A percentile compares a stretch with the other conserved stretches of the same genome.
Evolutionary conservation across 2,797 vertebrate genomes (phyloP).

Genomic region (Rhinichthys osculus): DNA sequence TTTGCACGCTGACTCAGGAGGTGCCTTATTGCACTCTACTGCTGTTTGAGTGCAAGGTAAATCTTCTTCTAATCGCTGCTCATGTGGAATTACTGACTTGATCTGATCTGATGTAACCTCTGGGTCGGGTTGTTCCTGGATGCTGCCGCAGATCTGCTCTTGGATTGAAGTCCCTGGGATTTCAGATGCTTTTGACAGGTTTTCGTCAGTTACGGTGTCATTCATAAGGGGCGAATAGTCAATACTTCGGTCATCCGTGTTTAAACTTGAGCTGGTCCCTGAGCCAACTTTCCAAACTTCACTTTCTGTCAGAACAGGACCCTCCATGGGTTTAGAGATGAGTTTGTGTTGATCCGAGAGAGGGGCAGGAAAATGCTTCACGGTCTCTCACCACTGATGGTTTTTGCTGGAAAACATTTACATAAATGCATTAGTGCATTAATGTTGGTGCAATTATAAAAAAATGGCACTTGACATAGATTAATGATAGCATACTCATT

Average conservation of each 20-base stretch:
- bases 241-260: slow-evolving; percentile 4
- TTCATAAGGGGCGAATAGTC: slow-evolving; percentile 24
- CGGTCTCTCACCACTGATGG: neutral
- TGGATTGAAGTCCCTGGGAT: neutral
- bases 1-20: neutral
- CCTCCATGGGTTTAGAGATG: slow-evolving; percentile 48
- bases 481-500: neutral
- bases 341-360: slow-evolving; percentile 54
- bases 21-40: slow-evolving; percentile 18
- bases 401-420: slow-evolving; percentile 43
- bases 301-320: slow-evolving; percentile 66
- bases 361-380: neutral
- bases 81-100: slow-evolving; percentile 27
- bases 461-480: neutral
- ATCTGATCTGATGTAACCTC: slow-evolving; percentile 32
- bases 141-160: slow-evolving; percentile 30
- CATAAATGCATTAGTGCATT: slow-evolving; percentile 22
- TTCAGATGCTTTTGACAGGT: slow-evolving; percentile 34
- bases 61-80: slow-evolving; percentile 38
- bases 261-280: slow-evolving; percentile 43
- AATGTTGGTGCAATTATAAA: slow-evolving; percentile 1
- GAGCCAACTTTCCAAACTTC: slow-evolving; percentile 63
- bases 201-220: slow-evolving; percentile 38
- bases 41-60: slow-evolving; percentile 39
- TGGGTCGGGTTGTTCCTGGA: neutral